These are phyloP conservation scores for Therioaphis trifolii DNA, from an alignment of 2,888 invertebrate genomes.

Conservation along the genomic window DNA sequence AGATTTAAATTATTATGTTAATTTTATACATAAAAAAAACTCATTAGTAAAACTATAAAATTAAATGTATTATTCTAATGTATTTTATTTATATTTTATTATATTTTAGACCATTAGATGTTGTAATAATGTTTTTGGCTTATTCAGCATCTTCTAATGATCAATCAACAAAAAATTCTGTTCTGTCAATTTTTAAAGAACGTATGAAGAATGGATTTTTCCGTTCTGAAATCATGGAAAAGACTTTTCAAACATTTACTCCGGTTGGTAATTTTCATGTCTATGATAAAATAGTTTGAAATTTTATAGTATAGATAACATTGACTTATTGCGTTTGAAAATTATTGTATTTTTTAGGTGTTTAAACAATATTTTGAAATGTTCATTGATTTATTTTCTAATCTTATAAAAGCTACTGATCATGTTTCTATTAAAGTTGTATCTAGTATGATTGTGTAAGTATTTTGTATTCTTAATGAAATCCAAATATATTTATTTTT, in stretches of 20 bases:
- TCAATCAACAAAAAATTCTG: constrained; percentile 64
- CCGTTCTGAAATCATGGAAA: constrained; percentile 65
- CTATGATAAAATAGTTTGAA: not conserved
- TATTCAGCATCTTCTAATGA: constrained; percentile 65
- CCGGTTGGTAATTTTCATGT: constrained; percentile 62
- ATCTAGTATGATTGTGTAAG: constrained; percentile 72
- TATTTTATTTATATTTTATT: not conserved
- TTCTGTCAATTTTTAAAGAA: constrained; percentile 65
- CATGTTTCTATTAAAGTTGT: constrained; percentile 73
- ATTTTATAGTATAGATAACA: not conserved
- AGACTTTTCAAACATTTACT: constrained; percentile 65
- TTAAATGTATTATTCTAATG: not conserved
- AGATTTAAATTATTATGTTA: no score
- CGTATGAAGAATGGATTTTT: constrained; percentile 66
- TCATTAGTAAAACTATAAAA: no score
- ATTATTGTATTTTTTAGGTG: constrained; percentile 64
- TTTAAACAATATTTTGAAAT: constrained; percentile 65
- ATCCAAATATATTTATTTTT: not conserved
- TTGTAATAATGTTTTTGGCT: constrained; percentile 66
- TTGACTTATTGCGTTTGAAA: not conserved
- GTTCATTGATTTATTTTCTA: constrained; percentile 66
- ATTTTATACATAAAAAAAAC: no score
- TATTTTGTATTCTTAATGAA: constrained; percentile 69
- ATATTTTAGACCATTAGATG: constrained; percentile 66
- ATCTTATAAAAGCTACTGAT: constrained; percentile 68